A percentile compares a stretch with the other conserved stretches of the same genome.
These are phyloP conservation scores for Gymnobelideus leadbeateri DNA, from an alignment of 2,113 vertebrate genomes.

Conservation along the genomic window DNA sequence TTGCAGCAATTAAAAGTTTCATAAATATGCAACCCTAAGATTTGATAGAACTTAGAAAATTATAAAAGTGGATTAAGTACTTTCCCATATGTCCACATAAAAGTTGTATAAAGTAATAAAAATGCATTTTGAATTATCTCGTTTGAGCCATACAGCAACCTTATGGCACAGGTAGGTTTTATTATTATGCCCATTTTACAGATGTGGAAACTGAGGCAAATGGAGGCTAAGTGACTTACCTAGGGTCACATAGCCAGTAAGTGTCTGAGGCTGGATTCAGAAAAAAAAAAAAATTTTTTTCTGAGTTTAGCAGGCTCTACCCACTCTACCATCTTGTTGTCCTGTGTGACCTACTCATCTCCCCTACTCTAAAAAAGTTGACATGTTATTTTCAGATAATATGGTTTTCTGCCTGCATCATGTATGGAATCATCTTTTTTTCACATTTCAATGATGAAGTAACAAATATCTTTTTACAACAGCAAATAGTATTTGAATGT, in stretches of 20 bases:
- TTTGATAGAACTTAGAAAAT: conserved; percentile 7
- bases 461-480: conserved; percentile 74
- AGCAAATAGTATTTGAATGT: conserved; percentile 76
- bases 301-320: not conserved
- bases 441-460: conserved; percentile 74
- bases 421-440: conserved; percentile 70
- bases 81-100: not conserved
- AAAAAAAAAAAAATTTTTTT: not conserved
- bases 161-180: not conserved
- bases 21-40: conserved; percentile 66
- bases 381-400: conserved; percentile 65
- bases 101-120: not conserved
- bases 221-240: not conserved
- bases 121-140: conserved; percentile 44
- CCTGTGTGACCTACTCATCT: conserved; percentile 42
- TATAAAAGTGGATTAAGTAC: not conserved
- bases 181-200: not conserved
- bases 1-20: conserved; percentile 77
- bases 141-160: not conserved
- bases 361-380: conserved; percentile 57
- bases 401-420: conserved; percentile 66
- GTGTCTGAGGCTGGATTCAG: not conserved
- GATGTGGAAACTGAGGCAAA: not conserved
- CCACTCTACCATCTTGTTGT: conserved; percentile 1
- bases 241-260: not conserved